These are phyloP conservation scores for Malurus melanocephalus DNA, from an alignment of 2,113 vertebrate species.

Conservation along the genomic window DNA sequence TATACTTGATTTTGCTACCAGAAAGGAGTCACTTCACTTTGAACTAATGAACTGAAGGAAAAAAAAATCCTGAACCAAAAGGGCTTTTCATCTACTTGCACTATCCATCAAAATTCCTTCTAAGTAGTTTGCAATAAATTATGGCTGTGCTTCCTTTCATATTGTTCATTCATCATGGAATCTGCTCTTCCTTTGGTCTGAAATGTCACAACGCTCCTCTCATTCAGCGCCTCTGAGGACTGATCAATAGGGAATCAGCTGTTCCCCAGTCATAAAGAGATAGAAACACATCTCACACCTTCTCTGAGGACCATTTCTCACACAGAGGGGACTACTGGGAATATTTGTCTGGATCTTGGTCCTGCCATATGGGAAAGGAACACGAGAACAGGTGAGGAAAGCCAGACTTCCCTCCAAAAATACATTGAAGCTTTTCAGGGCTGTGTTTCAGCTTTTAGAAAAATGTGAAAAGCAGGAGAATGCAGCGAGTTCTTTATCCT, in stretches of 20 bases:
- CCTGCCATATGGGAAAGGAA: neutral
- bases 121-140: slow-evolving; percentile 28
- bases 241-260: neutral
- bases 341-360: neutral
- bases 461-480: neutral
- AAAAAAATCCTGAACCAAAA: neutral
- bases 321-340: neutral
- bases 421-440: neutral
- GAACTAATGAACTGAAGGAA: slow-evolving; percentile 10
- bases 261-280: neutral
- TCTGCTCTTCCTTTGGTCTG: neutral
- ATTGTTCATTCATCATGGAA: neutral
- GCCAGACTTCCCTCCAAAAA: neutral
- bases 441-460: neutral
- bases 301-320: neutral
- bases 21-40: neutral
- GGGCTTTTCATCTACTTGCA: slow-evolving; percentile 13
- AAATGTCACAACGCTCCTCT: neutral
- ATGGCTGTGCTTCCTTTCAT: slow-evolving; percentile 13
- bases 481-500: neutral
- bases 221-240: neutral
- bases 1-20: neutral
- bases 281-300: fast-evolving
- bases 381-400: fast-evolving
- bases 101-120: slow-evolving; percentile 35